phyloP scores from a whole-genome alignment of 2,888 invertebrate species.

The Fragum sueziense region DNA sequence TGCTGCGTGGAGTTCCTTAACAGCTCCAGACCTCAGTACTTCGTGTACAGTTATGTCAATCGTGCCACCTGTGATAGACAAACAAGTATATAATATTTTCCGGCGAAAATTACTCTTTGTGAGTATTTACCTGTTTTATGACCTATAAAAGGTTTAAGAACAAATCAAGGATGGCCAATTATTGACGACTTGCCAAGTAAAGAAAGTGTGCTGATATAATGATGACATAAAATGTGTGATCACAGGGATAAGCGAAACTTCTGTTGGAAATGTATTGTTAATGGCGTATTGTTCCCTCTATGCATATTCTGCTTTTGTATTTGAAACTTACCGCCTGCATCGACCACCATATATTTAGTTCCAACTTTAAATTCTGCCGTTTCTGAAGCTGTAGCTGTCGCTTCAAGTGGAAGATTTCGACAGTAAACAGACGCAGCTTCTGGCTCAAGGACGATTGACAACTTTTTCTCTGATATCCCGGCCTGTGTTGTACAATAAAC shows the following conservation, averaged over 20 bases:
- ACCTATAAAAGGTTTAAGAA: no score
- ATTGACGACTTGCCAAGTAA: no score
- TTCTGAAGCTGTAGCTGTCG: neutral
- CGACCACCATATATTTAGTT: neutral
- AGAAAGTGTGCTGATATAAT: no score
- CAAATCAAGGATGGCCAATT: no score
- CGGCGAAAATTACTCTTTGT: no score
- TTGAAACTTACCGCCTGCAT: neutral
- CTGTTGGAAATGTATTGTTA: no score
- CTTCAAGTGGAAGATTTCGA: neutral
- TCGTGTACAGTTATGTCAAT: neutral
- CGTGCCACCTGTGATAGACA: neutral
- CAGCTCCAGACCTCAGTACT: neutral
- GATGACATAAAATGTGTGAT: no score
- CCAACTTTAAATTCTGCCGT: neutral
- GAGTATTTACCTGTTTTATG: no score
- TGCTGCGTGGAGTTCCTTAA: constrained; percentile 1
- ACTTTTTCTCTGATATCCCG: neutral
- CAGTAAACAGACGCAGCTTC: neutral
- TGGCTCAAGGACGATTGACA: neutral
- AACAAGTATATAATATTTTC: no score
- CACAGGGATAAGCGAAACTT: no score
- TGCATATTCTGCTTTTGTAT: no score
- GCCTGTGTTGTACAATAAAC: neutral
- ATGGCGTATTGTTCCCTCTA: no score